Evolutionary conservation across 2,797 vertebrate genomes (phyloP).

Genomic region (Trachurus trachurus): DNA sequence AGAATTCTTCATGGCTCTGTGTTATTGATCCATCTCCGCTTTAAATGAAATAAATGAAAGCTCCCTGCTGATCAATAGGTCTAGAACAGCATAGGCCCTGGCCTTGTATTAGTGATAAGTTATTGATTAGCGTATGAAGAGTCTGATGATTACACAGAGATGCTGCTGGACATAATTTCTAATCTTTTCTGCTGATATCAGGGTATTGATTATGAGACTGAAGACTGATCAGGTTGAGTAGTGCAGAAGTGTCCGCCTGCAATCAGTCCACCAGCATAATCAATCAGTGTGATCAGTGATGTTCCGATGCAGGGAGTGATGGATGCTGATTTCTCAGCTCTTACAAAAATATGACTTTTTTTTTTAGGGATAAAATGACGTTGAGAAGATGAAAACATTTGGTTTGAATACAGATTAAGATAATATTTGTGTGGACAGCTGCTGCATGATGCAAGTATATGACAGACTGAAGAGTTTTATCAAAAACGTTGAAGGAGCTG

Average conservation of each 20-base stretch:
- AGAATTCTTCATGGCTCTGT: not conserved
- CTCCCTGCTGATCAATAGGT: slow-evolving; percentile 36
- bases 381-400: no score
- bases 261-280: slow-evolving; percentile 12
- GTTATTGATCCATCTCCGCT: slow-evolving; percentile 14
- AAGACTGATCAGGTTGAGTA: slow-evolving; percentile 23
- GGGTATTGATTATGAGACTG: slow-evolving; percentile 42
- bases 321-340: slow-evolving; percentile 2
- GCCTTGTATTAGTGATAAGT: slow-evolving; percentile 32
- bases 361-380: not conserved
- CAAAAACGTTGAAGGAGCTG: no score
- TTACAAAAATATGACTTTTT: not conserved
- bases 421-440: no score
- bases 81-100: slow-evolving; percentile 4
- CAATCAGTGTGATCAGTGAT: slow-evolving; percentile 8
- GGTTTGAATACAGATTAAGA: no score
- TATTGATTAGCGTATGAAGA: slow-evolving; percentile 36
- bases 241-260: slow-evolving; percentile 1
- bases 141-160: slow-evolving; percentile 37
- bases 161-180: slow-evolving; percentile 42
- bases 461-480: no score
- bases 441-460: no score
- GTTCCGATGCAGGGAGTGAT: not conserved
- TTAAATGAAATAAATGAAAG: slow-evolving; percentile 40
- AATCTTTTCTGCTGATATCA: slow-evolving; percentile 49